Evolutionary conservation across 1,140 invertebrate species (phyloP).

Genomic region (Cheumatopsyche charites): DNA sequence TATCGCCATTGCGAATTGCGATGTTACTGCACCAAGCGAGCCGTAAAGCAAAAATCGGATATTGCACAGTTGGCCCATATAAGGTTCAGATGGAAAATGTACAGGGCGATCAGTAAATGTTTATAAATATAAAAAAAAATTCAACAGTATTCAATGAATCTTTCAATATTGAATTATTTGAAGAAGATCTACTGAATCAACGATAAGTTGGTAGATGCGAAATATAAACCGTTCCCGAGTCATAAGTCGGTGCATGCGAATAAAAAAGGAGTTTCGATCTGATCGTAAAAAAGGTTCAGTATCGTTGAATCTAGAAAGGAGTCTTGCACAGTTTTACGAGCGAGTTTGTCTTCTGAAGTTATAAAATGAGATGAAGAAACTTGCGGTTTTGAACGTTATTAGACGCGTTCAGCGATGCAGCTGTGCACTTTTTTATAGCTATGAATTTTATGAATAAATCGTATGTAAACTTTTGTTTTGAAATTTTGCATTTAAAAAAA

Average conservation of each 20-base stretch:
- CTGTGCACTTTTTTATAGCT: not conserved
- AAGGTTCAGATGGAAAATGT: no score
- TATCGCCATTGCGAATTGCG: slow-evolving; percentile 8
- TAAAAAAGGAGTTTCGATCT: no score
- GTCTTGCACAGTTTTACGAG: slow-evolving; percentile 8
- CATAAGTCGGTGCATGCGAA: no score
- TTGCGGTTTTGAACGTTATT: not conserved
- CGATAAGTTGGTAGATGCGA: no score
- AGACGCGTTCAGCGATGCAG: slow-evolving; percentile 1
- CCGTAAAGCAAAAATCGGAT: slow-evolving; percentile 14
- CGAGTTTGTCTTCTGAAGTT: not conserved
- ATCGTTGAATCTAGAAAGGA: not conserved
- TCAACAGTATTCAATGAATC: no score
- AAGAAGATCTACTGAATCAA: no score
- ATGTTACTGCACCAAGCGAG: slow-evolving; percentile 7
- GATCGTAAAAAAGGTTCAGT: not conserved
- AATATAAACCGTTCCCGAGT: no score
- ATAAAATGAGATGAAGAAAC: not conserved
- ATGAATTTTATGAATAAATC: not conserved
- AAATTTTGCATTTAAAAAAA: no score
- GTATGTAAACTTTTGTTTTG: no score
- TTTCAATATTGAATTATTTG: no score
- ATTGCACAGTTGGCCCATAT: not conserved
- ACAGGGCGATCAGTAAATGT: no score
- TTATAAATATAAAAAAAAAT: no score